phyloP scores from a whole-genome alignment of 2,113 vertebrate species.

The Larimichthys polyactis region DNA sequence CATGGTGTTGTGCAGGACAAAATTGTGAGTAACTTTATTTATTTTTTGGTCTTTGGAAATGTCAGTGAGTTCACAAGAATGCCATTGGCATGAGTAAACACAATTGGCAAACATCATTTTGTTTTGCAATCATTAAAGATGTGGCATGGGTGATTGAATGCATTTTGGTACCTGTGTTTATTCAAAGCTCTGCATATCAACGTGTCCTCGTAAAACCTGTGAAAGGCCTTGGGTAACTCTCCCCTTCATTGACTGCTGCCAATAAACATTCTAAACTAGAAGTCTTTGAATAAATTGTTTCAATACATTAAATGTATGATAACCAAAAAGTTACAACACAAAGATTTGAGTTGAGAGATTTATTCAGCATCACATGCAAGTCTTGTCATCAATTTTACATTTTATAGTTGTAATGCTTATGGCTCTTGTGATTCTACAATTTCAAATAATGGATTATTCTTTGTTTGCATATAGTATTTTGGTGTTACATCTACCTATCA shows the following conservation, averaged over 20 bases:
- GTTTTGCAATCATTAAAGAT: constrained; percentile 39
- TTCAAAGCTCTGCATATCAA: neutral
- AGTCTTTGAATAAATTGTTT: neutral
- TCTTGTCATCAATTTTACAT: constrained; percentile 7
- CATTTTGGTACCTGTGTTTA: neutral
- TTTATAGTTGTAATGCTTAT: neutral
- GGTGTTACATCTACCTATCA: neutral
- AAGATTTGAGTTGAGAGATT: constrained; percentile 8
- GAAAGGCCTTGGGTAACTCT: neutral
- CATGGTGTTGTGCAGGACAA: neutral
- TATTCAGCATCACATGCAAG: constrained; percentile 51
- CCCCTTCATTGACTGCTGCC: neutral
- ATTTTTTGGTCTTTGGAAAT: neutral
- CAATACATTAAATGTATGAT: neutral
- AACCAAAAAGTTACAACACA: neutral
- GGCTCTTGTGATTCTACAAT: neutral
- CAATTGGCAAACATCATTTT: constrained; percentile 23
- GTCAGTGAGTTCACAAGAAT: constrained; percentile 36
- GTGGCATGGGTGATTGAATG: constrained; percentile 1
- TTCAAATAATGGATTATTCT: neutral
- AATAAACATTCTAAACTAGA: neutral
- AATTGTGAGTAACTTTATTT: neutral
- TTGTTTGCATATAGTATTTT: neutral
- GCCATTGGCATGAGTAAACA: constrained; percentile 42
- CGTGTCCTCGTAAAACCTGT: neutral